Evolutionary conservation across 2,888 invertebrate species (phyloP), one percentile per base, ranked within the genome.

Genomic region (Caenorhabditis sp.): DNA sequence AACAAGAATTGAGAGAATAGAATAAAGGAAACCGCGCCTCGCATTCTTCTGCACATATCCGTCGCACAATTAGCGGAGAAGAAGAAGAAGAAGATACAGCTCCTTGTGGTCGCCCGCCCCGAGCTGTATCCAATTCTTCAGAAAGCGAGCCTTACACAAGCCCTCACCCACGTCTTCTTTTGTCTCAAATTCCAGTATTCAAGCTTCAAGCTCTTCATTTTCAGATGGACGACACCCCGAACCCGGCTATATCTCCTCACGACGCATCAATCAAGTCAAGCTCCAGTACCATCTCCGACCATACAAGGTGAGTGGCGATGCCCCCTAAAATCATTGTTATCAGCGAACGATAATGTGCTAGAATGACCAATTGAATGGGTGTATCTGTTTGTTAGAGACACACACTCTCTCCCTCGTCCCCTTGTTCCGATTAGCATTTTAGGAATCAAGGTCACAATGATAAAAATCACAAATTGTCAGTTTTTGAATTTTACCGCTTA

Each of bases 181-280:
- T 80, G 80, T 80, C 80, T 80, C 80, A 72, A 72, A 80, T 80
- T 80, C 80, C 80, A 68, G 51, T 56, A 32, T 32, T 56, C 6
- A 35, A 22, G 40, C 55, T 47, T 56, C 6, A 56, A n/a, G 40
- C 55, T 55, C 40, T 47, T 56, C 28, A 15, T 70, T 80, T 68
- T 69, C 72, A 85, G 67, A 85, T 85, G 82, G 81, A 83, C 70
- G 84, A 83, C 53, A 82, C 80, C 47, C 83, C 79, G 58, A 78
- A 83, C 61, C 79, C 84, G 55, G 84, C 83, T 13, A 78, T 80
- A 20, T 85, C 85, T 6, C 87, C 85, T 6, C 85, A 83, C 64
- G 82, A 76, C 51, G 84, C 82, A n/a, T 86, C 88, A 6, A 70
- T 86, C 74, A 86, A 86, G 56, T 85, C 85, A 28, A 87, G 83